phyloP scores from a whole-genome alignment of 2,113 vertebrate species.

The Barnardius zonarius region DNA sequence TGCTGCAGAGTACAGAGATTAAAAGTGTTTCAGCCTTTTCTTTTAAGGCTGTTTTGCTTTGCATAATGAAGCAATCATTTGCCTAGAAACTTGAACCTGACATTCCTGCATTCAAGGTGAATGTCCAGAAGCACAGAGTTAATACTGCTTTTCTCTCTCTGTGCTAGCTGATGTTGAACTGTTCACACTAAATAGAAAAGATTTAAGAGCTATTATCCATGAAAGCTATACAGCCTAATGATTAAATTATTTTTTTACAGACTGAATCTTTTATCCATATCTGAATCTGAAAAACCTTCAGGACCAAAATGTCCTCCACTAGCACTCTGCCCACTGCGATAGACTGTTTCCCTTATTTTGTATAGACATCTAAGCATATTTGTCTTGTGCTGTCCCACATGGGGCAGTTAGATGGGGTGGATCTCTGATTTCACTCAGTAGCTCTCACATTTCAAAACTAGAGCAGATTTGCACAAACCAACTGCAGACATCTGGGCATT shows the following conservation, averaged over 20 bases:
- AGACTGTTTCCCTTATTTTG: not conserved
- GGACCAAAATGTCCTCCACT: not conserved
- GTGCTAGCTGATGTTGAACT: not conserved
- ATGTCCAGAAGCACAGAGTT: not conserved
- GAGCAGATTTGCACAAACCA: not conserved
- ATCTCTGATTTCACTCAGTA: not conserved
- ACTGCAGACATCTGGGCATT: not conserved
- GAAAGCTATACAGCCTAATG: not conserved
- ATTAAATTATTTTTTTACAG: not conserved
- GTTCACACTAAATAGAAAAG: not conserved
- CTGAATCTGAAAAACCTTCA: not conserved
- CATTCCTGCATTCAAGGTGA: not conserved
- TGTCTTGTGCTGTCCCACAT: not conserved
- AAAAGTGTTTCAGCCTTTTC: not conserved
- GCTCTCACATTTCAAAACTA: not conserved
- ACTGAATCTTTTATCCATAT: not conserved
- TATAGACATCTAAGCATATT: not conserved
- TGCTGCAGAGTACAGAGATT: not conserved
- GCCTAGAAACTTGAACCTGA: not conserved
- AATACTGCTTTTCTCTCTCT: not conserved
- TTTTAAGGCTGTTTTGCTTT: not conserved
- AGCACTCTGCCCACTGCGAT: not conserved
- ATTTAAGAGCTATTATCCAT: not conserved
- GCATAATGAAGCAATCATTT: not conserved
- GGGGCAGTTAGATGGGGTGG: not conserved